Percentiles rank a stretch among this genome's conserved stretches.
Conservation (phyloP, 1,140 invertebrate genomes). For the Aphelenchoides fujianensis region DNA sequence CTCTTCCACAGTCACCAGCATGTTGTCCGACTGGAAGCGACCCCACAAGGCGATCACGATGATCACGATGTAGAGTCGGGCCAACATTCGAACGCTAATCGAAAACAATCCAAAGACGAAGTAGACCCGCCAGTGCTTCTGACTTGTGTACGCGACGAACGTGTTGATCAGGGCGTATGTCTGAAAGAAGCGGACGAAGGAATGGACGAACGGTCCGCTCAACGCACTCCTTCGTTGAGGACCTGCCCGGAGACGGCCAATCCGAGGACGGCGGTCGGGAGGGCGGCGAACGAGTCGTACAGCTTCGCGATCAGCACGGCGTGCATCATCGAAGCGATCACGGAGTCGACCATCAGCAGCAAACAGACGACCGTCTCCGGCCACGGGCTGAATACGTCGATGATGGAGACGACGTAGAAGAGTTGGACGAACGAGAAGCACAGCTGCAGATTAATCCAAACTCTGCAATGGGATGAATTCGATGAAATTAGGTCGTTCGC, state of each 20-base stretch:
- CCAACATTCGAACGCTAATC: not conserved
- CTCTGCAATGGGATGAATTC: not conserved
- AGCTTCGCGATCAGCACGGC: not conserved
- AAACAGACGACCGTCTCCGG: not conserved
- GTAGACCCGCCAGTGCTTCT: not conserved
- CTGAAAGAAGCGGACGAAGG: not conserved
- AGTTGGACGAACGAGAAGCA: constrained; percentile 7
- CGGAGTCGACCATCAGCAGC: not conserved
- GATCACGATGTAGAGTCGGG: not conserved
- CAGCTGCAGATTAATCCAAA: constrained; percentile 2
- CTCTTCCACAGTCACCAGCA: not conserved
- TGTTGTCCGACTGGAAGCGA: not conserved
- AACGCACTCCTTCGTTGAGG: constrained; percentile 1
- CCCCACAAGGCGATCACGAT: not conserved
- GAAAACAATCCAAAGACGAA: not conserved
- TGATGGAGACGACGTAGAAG: constrained; percentile 11
- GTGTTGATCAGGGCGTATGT: not conserved
- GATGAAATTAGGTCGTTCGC: not conserved
- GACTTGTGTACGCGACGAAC: not conserved
- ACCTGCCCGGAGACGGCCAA: not conserved
- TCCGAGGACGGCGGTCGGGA: not conserved
- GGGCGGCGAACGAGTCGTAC: not conserved
- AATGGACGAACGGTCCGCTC: not conserved
- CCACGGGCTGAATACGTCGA: not conserved
- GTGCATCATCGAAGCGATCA: not conserved